Percentiles rank a stretch among this genome's conserved stretches.
phyloP scores from a whole-genome alignment of 2,797 vertebrate genomes.

The Aphelocoma californica region DNA sequence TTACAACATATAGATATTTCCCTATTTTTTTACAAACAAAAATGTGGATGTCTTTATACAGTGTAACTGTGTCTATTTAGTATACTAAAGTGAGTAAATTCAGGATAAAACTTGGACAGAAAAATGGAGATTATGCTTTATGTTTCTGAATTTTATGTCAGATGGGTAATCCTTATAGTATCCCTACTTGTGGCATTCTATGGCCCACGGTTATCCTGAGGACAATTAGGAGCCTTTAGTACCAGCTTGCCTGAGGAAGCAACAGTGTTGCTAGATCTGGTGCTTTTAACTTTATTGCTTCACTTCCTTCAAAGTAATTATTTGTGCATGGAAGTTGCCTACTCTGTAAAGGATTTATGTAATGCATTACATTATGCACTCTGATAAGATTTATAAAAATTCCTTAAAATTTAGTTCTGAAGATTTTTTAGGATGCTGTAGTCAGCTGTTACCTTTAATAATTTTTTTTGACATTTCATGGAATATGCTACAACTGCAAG shows the following conservation, averaged over 20 bases:
- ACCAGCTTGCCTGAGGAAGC: neutral
- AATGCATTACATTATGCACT: neutral
- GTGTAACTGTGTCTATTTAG: neutral
- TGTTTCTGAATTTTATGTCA: neutral
- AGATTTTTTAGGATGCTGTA: neutral
- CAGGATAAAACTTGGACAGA: neutral
- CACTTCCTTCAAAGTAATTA: neutral
- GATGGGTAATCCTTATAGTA: neutral
- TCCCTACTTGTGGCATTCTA: neutral
- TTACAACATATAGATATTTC: neutral
- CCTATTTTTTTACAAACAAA: neutral
- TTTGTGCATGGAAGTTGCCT: neutral
- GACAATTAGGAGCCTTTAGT: neutral
- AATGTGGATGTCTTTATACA: neutral
- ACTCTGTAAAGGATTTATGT: neutral
- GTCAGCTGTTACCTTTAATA: neutral
- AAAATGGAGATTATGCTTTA: neutral
- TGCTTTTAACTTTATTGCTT: neutral
- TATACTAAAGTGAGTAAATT: neutral
- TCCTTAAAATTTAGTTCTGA: neutral
- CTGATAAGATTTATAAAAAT: neutral
- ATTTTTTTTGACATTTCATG: neutral
- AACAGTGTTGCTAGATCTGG: neutral
- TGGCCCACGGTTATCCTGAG: neutral
- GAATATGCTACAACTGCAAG: neutral